phyloP scores from a whole-genome alignment of 1,140 invertebrate genomes.

The Eulimnadia texana region DNA sequence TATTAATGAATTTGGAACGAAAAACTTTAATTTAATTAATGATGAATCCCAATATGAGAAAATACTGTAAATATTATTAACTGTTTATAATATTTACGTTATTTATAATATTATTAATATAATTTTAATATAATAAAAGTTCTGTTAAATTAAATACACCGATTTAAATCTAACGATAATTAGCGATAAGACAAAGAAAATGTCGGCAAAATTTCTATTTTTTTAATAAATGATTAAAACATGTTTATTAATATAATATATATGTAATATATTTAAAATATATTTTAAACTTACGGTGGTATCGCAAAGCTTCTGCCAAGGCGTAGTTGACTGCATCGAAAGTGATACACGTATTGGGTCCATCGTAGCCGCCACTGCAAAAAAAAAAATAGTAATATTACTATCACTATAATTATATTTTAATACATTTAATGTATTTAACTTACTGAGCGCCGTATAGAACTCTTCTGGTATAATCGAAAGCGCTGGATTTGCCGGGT shows the following conservation, averaged over 20 bases:
- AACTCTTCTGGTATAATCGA: constrained; percentile 15
- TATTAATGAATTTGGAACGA: no score
- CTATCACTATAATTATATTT: constrained; percentile 18
- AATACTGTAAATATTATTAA: no score
- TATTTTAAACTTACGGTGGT: constrained; percentile 46
- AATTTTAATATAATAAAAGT: no score
- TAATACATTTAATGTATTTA: not conserved
- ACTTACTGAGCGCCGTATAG: constrained; percentile 4
- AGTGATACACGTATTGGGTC: constrained; percentile 56
- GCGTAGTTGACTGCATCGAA: constrained; percentile 81
- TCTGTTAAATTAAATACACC: no score
- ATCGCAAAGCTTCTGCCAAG: constrained; percentile 67
- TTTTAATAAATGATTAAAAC: no score
- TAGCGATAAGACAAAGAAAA: no score
- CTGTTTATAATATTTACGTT: not conserved
- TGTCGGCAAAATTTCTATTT: no score
- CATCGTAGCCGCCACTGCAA: not conserved
- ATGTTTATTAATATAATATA: not conserved
- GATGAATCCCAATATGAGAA: no score
- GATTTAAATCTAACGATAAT: no score
- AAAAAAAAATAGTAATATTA: constrained; percentile 28
- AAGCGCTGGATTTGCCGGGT: constrained; percentile 19
- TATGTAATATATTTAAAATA: constrained; percentile 26
- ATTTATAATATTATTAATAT: not conserved
- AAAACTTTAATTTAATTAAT: no score